Conservation (phyloP, 2,888 invertebrate species). For the Metellina segmentata region DNA sequence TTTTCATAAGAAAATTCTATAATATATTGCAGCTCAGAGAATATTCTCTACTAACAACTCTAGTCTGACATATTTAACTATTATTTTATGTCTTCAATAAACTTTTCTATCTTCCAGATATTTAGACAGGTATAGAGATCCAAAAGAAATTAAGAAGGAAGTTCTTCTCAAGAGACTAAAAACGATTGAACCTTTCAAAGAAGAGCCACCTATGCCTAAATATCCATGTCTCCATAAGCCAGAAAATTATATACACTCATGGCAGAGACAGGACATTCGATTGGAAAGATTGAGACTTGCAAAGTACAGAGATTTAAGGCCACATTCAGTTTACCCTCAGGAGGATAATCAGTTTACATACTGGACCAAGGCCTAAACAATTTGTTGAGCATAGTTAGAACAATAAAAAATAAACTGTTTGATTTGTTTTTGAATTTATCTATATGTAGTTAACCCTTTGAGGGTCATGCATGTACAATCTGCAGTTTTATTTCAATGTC, state of each 20-base stretch:
- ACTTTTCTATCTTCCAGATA: conserved; percentile 83
- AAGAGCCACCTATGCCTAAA: conserved; percentile 75
- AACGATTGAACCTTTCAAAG: conserved; percentile 88
- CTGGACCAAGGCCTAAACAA: conserved; percentile 23
- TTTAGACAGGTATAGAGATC: conserved; percentile 95
- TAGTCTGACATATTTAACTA: too few relatives aligned
- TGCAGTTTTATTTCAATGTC: too few relatives aligned
- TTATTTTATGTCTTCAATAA: neutral
- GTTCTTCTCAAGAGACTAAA: conserved; percentile 90
- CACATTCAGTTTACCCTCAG: conserved; percentile 73
- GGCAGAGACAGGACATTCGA: conserved; percentile 70
- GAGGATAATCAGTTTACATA: conserved; percentile 54
- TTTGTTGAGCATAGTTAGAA: neutral
- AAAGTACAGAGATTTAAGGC: conserved; percentile 74
- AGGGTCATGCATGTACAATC: too few relatives aligned
- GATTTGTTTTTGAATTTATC: too few relatives aligned
- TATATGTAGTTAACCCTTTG: too few relatives aligned
- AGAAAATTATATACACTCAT: conserved; percentile 65
- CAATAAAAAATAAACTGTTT: too few relatives aligned
- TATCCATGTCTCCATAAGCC: conserved; percentile 76
- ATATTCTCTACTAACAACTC: too few relatives aligned
- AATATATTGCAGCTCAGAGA: too few relatives aligned
- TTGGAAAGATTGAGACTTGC: conserved; percentile 69
- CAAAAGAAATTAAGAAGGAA: conserved; percentile 93
- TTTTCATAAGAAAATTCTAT: too few relatives aligned